These are phyloP conservation scores for Xyrauchen texanus DNA, from an alignment of 2,113 vertebrate species.

Conservation along the genomic window DNA sequence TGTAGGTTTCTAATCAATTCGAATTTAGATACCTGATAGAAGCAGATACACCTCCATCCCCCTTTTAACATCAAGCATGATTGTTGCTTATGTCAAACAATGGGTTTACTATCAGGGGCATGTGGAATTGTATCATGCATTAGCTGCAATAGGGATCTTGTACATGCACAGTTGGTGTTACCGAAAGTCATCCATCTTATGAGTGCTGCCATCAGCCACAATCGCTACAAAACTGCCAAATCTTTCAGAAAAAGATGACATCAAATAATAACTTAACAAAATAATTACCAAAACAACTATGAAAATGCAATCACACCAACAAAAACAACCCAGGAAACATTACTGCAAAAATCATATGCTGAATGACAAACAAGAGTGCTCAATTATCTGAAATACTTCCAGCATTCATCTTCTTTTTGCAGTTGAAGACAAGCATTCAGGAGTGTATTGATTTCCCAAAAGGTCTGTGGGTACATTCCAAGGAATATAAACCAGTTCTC, in stretches of 20 bases:
- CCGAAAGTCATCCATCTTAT: neutral
- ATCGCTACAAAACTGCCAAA: neutral
- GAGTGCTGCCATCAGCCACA: neutral
- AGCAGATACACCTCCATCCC: neutral
- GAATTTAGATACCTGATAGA: neutral
- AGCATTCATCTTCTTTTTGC: constrained; percentile 23
- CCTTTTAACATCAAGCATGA: neutral
- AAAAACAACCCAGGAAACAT: no score
- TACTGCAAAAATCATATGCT: neutral
- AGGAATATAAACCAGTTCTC: constrained; percentile 23
- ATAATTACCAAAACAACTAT: neutral
- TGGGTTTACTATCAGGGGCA: no score
- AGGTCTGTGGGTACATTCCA: constrained; percentile 8
- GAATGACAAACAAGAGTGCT: neutral
- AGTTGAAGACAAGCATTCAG: constrained; percentile 8
- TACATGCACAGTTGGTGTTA: neutral
- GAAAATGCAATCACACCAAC: neutral
- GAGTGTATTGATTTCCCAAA: constrained; percentile 20
- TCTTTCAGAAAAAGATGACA: neutral
- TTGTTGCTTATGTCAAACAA: neutral
- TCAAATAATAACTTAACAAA: neutral
- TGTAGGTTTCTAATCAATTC: no score
- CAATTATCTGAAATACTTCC: constrained; percentile 13
- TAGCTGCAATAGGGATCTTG: no score
- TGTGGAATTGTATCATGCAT: no score